Percentiles rank a stretch among this genome's conserved stretches.
Conservation (phyloP, 2,113 vertebrate species). For the Gasterosteus nipponicus region DNA sequence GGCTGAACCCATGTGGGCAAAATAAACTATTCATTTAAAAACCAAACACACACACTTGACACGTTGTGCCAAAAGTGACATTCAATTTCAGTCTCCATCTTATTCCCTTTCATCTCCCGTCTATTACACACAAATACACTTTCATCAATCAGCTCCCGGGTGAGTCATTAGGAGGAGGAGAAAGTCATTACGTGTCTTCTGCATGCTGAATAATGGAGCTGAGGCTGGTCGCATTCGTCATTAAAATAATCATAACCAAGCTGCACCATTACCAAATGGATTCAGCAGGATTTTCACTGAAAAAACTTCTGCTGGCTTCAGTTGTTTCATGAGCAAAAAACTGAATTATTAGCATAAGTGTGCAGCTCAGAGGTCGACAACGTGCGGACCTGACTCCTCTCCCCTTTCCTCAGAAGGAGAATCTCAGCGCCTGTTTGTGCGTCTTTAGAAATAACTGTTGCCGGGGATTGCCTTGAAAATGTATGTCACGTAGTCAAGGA, state of each 20-base stretch:
- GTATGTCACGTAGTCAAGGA: conserved; percentile 42
- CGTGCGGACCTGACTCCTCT: neutral
- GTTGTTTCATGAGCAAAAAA: neutral
- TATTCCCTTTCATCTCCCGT: conserved; percentile 48
- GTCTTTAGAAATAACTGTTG: conserved; percentile 40
- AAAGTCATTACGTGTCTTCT: conserved; percentile 56
- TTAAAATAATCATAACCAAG: conserved; percentile 38
- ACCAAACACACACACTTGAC: conserved; percentile 19
- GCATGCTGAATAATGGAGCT: conserved; percentile 42
- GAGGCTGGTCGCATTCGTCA: conserved; percentile 24
- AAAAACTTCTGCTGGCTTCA: conserved; percentile 3
- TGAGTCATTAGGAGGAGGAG: conserved; percentile 51
- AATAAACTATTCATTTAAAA: conserved; percentile 13
- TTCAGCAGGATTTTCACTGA: conserved; percentile 10
- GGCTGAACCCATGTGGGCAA: conserved; percentile 3
- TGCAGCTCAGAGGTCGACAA: conserved; percentile 8
- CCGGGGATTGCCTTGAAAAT: conserved; percentile 34
- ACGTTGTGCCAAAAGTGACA: conserved; percentile 42
- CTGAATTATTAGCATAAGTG: neutral
- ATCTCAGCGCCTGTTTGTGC: conserved; percentile 4
- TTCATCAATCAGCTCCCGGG: conserved; percentile 48
- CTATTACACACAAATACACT: conserved; percentile 45
- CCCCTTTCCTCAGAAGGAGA: neutral
- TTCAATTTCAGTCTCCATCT: conserved; percentile 44
- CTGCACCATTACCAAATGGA: conserved; percentile 7